Evolutionary conservation across 2,888 invertebrate species (phyloP).

Genomic region (Heliconius ismenius): DNA sequence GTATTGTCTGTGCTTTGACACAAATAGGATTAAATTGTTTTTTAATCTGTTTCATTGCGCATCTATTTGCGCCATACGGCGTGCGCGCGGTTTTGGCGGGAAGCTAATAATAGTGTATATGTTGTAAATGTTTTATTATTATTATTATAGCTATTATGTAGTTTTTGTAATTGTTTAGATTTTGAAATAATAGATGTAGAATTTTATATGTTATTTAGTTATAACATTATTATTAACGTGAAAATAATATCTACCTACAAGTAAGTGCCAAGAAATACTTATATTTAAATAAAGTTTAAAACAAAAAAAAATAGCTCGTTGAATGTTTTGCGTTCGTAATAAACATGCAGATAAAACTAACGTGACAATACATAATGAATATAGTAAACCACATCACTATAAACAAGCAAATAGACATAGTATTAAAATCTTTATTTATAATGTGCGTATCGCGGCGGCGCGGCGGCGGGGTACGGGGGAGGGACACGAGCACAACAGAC

Average conservation of each 20-base stretch:
- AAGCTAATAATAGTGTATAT: conserved; percentile 22
- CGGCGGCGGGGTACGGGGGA: background rate
- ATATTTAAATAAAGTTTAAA: too few species aligned
- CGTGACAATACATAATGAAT: background rate
- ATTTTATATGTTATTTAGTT: too few species aligned
- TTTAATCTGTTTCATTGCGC: conserved; percentile 48
- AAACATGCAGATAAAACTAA: too few species aligned
- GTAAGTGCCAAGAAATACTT: too few species aligned
- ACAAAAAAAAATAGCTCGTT: too few species aligned
- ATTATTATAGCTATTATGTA: background rate
- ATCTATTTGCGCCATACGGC: conserved; percentile 47
- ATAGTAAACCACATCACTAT: background rate
- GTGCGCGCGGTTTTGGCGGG: conserved; percentile 34
- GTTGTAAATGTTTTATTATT: background rate
- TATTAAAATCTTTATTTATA: conserved; percentile 21
- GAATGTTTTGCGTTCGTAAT: too few species aligned
- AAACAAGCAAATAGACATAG: too few species aligned
- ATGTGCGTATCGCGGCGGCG: background rate
- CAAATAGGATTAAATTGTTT: conserved; percentile 62
- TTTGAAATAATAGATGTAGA: too few species aligned
- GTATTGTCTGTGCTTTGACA: conserved; percentile 58
- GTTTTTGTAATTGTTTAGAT: too few species aligned
- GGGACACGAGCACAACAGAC: conserved; percentile 46
- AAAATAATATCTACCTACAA: too few species aligned
- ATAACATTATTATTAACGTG: too few species aligned